phyloP scores from a whole-genome alignment of 2,888 invertebrate genomes.

The Odontocolon sp. region DNA sequence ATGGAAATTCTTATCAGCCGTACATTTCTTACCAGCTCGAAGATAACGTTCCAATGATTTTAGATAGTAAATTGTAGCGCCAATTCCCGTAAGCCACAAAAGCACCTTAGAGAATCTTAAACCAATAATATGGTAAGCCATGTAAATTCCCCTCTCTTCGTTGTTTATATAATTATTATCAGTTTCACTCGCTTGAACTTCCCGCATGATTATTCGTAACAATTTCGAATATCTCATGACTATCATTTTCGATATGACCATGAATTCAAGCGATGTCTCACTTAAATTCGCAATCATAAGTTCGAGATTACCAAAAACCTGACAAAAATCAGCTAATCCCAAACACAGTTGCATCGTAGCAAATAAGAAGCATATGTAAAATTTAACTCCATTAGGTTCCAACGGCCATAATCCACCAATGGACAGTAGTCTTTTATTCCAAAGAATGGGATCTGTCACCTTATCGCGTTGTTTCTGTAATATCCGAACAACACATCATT shows the following conservation, averaged over 20 bases:
- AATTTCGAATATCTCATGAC: not conserved
- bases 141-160: not conserved
- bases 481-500: not conserved
- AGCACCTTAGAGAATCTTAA: not conserved
- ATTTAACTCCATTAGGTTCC: slow-evolving; percentile 16
- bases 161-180: not conserved
- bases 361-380: slow-evolving; percentile 15
- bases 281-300: not conserved
- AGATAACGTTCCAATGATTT: not conserved
- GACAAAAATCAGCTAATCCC: not conserved
- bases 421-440: slow-evolving; percentile 7
- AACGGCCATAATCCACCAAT: slow-evolving; percentile 32
- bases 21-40: not conserved
- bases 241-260: not conserved
- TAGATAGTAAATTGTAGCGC: not conserved
- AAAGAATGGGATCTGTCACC: not conserved
- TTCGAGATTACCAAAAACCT: not conserved
- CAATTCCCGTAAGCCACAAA: not conserved
- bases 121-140: not conserved
- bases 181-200: not conserved
- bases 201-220: not conserved
- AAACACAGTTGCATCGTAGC: not conserved
- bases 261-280: not conserved
- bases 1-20: too few relatives aligned
- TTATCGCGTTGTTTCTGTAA: not conserved